Base-by-base conservation (phyloP, 2,888 invertebrate genomes). In the Synergus laeviventris region DNA sequence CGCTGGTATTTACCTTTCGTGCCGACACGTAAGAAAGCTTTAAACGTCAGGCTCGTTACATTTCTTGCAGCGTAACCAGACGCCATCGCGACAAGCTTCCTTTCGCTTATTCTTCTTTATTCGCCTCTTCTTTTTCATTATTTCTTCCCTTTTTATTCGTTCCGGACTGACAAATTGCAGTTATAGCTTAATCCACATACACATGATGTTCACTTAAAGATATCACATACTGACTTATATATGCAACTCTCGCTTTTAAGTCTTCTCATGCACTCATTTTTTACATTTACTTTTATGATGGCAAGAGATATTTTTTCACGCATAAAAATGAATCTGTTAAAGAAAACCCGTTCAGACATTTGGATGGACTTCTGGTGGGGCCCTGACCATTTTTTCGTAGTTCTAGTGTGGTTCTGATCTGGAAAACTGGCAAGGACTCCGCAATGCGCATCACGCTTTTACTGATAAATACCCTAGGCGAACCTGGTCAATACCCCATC, bases 1-100 rank as follows among this genome's bases (percentile, higher is more conserved):
- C 56, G 42, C 64, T 62, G 49, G 76, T 75, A 76, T 78, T 77
- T 78, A 80, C 77, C 74, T 78, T 80, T 56, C 75, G 74, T 75
- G 79, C 59, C 59, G 70, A 79, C 73, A 76, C 73, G 77, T 79
- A 81, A 76, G 78, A 82, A 81, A 76, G 76, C 79, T 82, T 81
- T 83, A 81, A 84, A 84, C 78, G 83, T 78, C 76, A 76, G 73
- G 77, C 84, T 86, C 84, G 84, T 85, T 86, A 86, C 76, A 81
- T 81, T 86, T 84, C 83, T 85, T 85, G 79, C 75, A 75, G 78
- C 78, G 83, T 80, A 79, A 76, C 62, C 75, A 74, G 75, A 78
- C 73, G 49, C 24, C 78, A 74, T 78, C 76, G 76, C 75, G 64
- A 78, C 75, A 76, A 75, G 78, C 78, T 64, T 75, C 78, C 77